Base-by-base conservation (phyloP, 2,113 vertebrate species). In the Stegastes partitus region DNA sequence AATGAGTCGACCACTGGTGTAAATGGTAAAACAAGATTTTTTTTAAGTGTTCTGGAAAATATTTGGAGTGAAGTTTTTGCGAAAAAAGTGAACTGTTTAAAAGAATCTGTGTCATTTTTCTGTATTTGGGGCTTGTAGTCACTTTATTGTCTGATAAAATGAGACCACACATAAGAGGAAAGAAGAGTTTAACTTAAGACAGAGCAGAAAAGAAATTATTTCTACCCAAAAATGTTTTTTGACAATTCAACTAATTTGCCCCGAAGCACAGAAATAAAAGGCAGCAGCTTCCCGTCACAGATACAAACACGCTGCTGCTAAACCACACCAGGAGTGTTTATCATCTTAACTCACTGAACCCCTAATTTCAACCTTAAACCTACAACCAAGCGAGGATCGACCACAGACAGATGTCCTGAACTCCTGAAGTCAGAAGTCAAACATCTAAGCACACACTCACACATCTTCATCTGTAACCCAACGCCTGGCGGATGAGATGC, bases 301-400 rank as follows among this genome's bases (percentile, higher is more conserved):
- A 83, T 59, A 89, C n/a, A 77, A 56, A 47, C 31, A 64, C 22
- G 22, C 62, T 71, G 56, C 62, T 59, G 77, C 64, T 56, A 81
- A 77, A 47, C 39, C 28, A 69, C 47, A 50, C 47, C 39, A 42
- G 11, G 3, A n/a, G 18, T 18, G 6, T 12, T 31, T 49, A 26
- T 78, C 76, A 58, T 22, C 31, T 51, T 51, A 71, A 68, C 34
- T 26, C 26, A 56, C 0, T 16, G n/a, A 59, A 61, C 34, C 74
- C 47, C 11, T 34, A 34, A 56, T 65, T 49, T 44, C 12, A 22
- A 65, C 25, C 21, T n/a, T 4, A 57, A 72, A 44, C 47, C 55
- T 39, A 22, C 19, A 42, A 42, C 12, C 39, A 42, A 42, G 39
- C 3, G 39, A 42, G 31, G 7, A 2, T 2, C 4, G 12, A 42